Conservation (phyloP, 2,888 invertebrate species). For the Scelioninae gen. 1 region DNA sequence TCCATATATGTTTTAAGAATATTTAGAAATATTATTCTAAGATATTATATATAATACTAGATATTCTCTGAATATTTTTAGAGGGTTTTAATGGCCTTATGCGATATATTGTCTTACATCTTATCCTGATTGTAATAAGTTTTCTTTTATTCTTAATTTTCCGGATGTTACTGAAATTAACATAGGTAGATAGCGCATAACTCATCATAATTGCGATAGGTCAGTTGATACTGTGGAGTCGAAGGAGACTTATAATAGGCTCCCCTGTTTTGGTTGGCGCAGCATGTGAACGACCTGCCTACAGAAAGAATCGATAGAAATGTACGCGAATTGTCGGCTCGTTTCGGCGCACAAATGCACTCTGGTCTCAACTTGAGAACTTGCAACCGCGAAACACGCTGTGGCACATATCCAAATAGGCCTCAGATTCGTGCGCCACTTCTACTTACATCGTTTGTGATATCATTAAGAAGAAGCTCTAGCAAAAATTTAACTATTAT, state of each 20-base stretch:
- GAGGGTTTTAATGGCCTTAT: no score
- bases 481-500: constrained; percentile 20
- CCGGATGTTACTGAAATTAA: constrained; percentile 26
- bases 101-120: no score
- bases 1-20: no score
- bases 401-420: constrained; percentile 52
- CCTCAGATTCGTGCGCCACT: constrained; percentile 23
- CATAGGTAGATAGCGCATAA: constrained; percentile 22
- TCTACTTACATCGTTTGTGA: constrained; percentile 7
- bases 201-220: constrained; percentile 50
- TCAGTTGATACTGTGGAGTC: constrained; percentile 38
- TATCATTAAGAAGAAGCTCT: constrained; percentile 9
- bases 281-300: constrained; percentile 78
- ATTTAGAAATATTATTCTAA: no score
- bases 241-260: constrained; percentile 39
- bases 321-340: constrained; percentile 73
- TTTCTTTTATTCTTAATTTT: not conserved
- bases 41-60: no score
- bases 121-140: no score
- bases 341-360: constrained; percentile 75
- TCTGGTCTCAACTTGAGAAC: constrained; percentile 46
- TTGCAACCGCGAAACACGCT: constrained; percentile 12
- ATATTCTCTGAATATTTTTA: no score
- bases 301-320: constrained; percentile 79
- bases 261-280: constrained; percentile 53